Base-by-base conservation (phyloP, 2,113 vertebrate genomes). In the Edolisoma coerulescens region DNA sequence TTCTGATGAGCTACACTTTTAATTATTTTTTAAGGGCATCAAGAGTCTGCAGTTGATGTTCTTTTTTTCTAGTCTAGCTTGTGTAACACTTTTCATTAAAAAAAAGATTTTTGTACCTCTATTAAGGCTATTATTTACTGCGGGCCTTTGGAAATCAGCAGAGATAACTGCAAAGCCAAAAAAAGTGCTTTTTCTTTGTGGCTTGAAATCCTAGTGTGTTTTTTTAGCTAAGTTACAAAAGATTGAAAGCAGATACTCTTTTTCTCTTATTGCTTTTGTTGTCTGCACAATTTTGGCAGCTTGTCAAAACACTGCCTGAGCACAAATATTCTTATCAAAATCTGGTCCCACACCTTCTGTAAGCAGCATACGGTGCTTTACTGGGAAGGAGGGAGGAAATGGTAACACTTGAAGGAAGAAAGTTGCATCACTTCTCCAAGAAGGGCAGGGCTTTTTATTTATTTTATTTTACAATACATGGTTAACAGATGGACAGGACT, bases 241-340 rank as follows among this genome's bases (percentile, higher is more conserved):
- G 87, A 81, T 41, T 52, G 56, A 94, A 95, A 93, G 86, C 68
- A 88, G 87, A 75, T 95, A 97, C 5, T 86, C 60, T 84, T 80
- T 83, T 94, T 84, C 54, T 94, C 60, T 74, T 63, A 63, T 69
- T 96, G 83, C 85, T 95, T 96, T 93, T 96, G 92, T 97, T 88
- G 87, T 90, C 85, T 90, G 85, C 76, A 93, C 56, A 94, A 90
- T 90, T 96, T 77, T 96, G 93, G 90, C 92, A 93, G 71, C 79
- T 86, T 96, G 79, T 85, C 71, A 88, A 93, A 96, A 88, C 69
- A 84, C 53, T 95, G 85, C 76, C 68, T 67, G 59, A 93, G 49
- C 90, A 60, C 73, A 94, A 96, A 95, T 88, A 92, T 17, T 96
- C 79, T 67, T 88, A 94, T 64, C 87, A 88, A 94, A 95, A 93